phyloP scores from a whole-genome alignment of 2,888 invertebrate genomes.

The Drosophila mimica region DNA sequence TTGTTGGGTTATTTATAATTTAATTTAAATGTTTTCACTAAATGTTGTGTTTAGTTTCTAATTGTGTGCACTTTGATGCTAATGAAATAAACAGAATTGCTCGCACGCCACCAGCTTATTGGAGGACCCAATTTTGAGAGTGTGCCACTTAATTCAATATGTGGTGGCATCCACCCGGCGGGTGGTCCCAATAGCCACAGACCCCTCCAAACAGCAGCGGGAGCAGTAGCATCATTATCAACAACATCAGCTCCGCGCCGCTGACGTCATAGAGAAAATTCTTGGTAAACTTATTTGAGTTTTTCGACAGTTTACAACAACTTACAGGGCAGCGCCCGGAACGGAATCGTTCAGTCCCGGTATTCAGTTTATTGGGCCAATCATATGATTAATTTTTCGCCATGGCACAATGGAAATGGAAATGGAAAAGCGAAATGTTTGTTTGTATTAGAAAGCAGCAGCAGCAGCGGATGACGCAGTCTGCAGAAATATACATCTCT shows the following conservation, averaged over 20 bases:
- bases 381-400: slow-evolving; percentile 75
- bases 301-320: slow-evolving; percentile 59
- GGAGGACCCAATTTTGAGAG: slow-evolving; percentile 68
- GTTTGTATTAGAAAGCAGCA: slow-evolving; percentile 50
- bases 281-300: slow-evolving; percentile 53
- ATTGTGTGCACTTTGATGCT: slow-evolving; percentile 72
- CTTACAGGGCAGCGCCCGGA: slow-evolving; percentile 47
- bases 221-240: slow-evolving; percentile 39
- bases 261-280: slow-evolving; percentile 68
- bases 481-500: slow-evolving; percentile 33
- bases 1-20: slow-evolving; percentile 58
- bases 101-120: slow-evolving; percentile 23
- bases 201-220: slow-evolving; percentile 6
- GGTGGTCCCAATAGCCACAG: slow-evolving; percentile 25
- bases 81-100: slow-evolving; percentile 65
- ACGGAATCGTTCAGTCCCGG: slow-evolving; percentile 11
- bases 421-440: slow-evolving; percentile 44
- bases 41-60: slow-evolving; percentile 70
- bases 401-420: slow-evolving; percentile 29
- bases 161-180: slow-evolving; percentile 44
- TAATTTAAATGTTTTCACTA: slow-evolving; percentile 56
- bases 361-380: slow-evolving; percentile 70
- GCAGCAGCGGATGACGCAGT: slow-evolving; percentile 47
- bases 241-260: slow-evolving; percentile 1
- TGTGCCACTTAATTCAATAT: slow-evolving; percentile 70